Evolutionary conservation across 1,140 invertebrate genomes (phyloP).

Genomic region (Pararge aegeria): DNA sequence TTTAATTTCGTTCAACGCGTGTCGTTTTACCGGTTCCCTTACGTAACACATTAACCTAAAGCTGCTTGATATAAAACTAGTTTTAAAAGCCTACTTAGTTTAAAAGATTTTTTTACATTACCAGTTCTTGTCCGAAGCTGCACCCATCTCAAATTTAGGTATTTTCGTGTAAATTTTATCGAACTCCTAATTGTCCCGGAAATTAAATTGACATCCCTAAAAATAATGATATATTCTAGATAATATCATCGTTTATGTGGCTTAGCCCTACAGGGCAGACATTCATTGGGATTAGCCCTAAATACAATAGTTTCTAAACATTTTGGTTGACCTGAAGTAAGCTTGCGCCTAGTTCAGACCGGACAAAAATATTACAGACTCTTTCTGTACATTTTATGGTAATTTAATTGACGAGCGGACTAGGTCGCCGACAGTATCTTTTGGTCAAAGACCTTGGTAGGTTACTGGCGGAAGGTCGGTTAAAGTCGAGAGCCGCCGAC

Average conservation of each 20-base stretch:
- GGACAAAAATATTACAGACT: too few relatives aligned
- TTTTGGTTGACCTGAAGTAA: too few relatives aligned
- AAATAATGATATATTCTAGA: too few relatives aligned
- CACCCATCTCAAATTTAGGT: too few relatives aligned
- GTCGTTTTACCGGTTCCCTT: not conserved
- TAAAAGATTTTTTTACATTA: not conserved
- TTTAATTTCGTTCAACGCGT: not conserved
- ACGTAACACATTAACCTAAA: not conserved
- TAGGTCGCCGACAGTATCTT: not conserved
- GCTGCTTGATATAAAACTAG: not conserved
- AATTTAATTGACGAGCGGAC: not conserved
- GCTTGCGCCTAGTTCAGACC: too few relatives aligned
- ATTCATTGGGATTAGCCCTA: too few relatives aligned
- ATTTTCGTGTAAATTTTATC: too few relatives aligned
- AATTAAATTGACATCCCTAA: too few relatives aligned
- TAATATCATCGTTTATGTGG: too few relatives aligned
- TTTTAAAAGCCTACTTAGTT: not conserved
- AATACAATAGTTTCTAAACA: too few relatives aligned
- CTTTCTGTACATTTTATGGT: not conserved
- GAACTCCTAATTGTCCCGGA: too few relatives aligned
- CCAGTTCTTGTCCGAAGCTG: not conserved
- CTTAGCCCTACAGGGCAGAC: too few relatives aligned
- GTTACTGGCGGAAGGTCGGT: not conserved
- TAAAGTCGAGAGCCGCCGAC: not conserved
- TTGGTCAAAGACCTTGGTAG: conserved; percentile 3